Evolutionary conservation across 1,140 invertebrate species (phyloP).

Genomic region (Nylanderia fulva): DNA sequence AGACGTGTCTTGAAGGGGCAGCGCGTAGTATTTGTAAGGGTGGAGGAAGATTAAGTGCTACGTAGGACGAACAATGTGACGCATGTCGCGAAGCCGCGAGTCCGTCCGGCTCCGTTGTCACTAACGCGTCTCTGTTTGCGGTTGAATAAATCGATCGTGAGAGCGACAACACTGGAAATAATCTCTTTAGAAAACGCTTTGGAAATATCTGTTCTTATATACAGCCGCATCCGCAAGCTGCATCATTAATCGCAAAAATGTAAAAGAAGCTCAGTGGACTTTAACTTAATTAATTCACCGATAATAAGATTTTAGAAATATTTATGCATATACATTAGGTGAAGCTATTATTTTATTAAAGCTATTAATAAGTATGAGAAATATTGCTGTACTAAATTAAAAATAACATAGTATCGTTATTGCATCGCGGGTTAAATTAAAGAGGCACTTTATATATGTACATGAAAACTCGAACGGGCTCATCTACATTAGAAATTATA

Average conservation of each 20-base stretch:
- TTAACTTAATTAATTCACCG: not conserved
- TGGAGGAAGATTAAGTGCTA: conserved; percentile 73
- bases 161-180: conserved; percentile 55
- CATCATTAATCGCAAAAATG: not conserved
- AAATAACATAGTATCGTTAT: not conserved
- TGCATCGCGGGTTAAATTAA: not conserved
- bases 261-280: not conserved
- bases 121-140: conserved; percentile 52
- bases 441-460: not conserved
- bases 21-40: conserved; percentile 44
- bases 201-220: conserved; percentile 28
- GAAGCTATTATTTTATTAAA: not conserved
- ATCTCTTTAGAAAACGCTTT: not conserved
- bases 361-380: not conserved
- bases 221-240: not conserved
- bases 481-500: not conserved
- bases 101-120: conserved; percentile 61
- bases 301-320: not conserved
- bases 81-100: conserved; percentile 54
- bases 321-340: not conserved
- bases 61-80: conserved; percentile 71
- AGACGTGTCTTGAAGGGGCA: conserved; percentile 16
- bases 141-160: conserved; percentile 71
- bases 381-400: not conserved
- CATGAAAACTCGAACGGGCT: not conserved